Evolutionary conservation across 64 coral and sea anemone genomes (phyloP).

Genomic region (Cladopsammia gracilis): DNA sequence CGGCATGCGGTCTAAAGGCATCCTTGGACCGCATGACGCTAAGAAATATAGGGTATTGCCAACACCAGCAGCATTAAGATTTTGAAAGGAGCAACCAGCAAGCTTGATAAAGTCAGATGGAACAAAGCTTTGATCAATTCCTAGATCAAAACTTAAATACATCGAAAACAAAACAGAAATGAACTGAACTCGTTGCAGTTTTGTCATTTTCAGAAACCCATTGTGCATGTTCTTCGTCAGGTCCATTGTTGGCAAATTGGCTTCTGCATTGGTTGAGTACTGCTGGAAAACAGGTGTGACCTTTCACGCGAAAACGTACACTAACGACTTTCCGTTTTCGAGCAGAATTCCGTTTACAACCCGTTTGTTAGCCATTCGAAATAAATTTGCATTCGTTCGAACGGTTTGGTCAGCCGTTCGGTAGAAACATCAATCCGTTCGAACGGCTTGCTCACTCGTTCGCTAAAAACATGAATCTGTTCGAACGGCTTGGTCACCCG

Average conservation of each 20-base stretch:
- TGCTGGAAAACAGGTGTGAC: neutral
- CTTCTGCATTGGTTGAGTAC: neutral
- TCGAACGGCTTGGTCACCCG: no score
- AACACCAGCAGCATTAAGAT: neutral
- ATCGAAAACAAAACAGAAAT: neutral
- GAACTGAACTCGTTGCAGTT: neutral
- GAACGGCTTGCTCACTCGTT: no score
- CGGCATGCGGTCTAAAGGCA: slow-evolving; percentile 51
- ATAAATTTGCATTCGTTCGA: no score
- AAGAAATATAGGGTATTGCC: slow-evolving; percentile 16
- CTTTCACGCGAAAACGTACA: neutral
- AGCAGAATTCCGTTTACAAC: no score
- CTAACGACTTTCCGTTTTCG: no score
- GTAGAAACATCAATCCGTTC: no score
- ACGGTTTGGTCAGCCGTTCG: no score
- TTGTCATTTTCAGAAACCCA: slow-evolving; percentile 3
- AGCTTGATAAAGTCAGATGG: neutral
- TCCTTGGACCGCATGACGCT: neutral
- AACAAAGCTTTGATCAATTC: neutral
- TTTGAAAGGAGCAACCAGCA: neutral
- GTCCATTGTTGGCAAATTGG: neutral
- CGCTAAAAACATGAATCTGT: no score
- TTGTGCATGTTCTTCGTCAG: neutral
- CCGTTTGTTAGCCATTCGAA: no score
- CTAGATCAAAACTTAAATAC: neutral